These are phyloP conservation scores for Vireo altiloquus DNA, from an alignment of 2,113 vertebrate species.

Conservation along the genomic window DNA sequence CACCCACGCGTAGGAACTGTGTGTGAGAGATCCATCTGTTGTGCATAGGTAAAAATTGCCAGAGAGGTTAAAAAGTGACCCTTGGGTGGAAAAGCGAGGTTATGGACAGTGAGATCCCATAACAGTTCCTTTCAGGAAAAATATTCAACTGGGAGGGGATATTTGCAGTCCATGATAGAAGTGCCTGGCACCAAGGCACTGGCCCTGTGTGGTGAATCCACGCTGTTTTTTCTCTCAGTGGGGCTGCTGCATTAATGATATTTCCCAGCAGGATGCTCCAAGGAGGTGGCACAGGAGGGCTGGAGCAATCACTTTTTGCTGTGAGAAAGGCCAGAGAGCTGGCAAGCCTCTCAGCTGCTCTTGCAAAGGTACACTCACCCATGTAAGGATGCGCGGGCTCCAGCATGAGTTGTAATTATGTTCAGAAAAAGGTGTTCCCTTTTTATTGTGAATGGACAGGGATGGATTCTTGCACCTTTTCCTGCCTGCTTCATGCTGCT, in stretches of 20 bases:
- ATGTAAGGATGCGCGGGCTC: not conserved
- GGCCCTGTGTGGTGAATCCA: not conserved
- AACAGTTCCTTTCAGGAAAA: not conserved
- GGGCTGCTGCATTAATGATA: not conserved
- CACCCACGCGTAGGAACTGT: rapidly evolving
- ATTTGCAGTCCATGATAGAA: not conserved
- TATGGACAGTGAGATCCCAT: rapidly evolving
- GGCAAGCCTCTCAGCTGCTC: not conserved
- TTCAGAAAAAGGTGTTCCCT: not conserved
- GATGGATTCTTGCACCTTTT: not conserved
- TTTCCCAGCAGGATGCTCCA: not conserved
- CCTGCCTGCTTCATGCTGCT: not conserved
- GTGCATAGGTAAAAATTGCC: not conserved
- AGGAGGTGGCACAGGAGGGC: not conserved
- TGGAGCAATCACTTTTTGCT: not conserved
- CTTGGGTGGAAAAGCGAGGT: not conserved
- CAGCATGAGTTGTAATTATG: rapidly evolving
- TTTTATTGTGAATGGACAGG: not conserved
- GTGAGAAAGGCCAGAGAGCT: not conserved
- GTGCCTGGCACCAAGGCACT: not conserved
- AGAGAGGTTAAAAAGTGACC: not conserved
- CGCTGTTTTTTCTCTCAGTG: not conserved
- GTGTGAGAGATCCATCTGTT: not conserved
- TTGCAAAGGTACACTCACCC: not conserved
- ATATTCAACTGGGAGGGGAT: not conserved